phyloP scores from a whole-genome alignment of 2,113 vertebrate genomes.

The Oenanthe melanoleuca region DNA sequence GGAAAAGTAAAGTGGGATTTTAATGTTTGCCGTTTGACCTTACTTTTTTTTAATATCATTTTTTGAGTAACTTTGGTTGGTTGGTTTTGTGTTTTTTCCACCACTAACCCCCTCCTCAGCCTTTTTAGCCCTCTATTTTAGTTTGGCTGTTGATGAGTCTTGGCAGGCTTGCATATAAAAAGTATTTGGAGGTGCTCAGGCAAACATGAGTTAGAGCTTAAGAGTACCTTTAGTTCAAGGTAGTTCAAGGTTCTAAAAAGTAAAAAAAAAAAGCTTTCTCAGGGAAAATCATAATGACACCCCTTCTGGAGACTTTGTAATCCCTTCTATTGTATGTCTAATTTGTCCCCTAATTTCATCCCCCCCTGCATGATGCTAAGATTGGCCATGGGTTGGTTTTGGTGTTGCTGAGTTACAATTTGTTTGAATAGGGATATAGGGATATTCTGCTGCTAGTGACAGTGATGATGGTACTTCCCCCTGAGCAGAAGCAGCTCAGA shows the following conservation, averaged over 20 bases:
- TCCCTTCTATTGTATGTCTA: not conserved
- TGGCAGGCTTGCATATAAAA: not conserved
- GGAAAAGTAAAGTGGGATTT: not conserved
- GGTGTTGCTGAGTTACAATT: not conserved
- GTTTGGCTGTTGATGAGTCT: not conserved
- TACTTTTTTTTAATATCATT: not conserved
- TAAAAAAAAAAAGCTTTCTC: not conserved
- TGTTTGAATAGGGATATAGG: not conserved
- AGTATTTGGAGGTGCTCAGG: not conserved
- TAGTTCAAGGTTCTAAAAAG: not conserved
- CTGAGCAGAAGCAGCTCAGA: not conserved
- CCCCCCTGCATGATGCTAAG: not conserved
- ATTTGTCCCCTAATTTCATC: not conserved
- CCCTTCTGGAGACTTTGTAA: not conserved
- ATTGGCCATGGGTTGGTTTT: not conserved
- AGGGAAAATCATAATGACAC: not conserved
- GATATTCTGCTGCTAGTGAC: not conserved
- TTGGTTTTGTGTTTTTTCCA: not conserved
- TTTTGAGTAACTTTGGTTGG: not conserved
- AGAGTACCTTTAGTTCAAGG: not conserved
- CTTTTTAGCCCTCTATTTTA: not conserved
- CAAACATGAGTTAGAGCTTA: rapidly evolving
- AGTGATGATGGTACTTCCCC: not conserved
- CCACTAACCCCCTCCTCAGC: too few species aligned
- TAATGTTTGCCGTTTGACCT: not conserved